phyloP scores from a whole-genome alignment of 2,113 vertebrate species.

The Fukomys damarensis region DNA sequence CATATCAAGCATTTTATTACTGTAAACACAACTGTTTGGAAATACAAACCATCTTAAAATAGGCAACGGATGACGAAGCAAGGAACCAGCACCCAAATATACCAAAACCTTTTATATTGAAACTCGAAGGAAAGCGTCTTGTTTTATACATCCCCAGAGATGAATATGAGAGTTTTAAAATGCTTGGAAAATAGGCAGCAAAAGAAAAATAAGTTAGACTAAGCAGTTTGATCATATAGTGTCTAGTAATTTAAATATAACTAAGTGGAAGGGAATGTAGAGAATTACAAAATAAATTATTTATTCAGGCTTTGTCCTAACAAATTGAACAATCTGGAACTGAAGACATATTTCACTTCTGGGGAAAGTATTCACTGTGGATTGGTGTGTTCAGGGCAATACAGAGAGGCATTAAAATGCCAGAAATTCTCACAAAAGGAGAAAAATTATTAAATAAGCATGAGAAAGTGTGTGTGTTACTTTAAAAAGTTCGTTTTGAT shows the following conservation, averaged over 20 bases:
- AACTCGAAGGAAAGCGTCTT: conserved; percentile 2
- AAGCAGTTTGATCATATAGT: conserved; percentile 1
- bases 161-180: conserved; percentile 28
- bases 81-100: conserved; percentile 8
- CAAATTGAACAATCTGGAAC: neutral
- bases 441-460: neutral
- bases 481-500: conserved; percentile 26
- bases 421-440: neutral
- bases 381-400: neutral
- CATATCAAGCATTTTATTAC: conserved; percentile 63
- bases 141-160: conserved; percentile 27
- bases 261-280: neutral
- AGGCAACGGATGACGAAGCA: conserved; percentile 19
- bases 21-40: conserved; percentile 57
- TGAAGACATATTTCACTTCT: neutral
- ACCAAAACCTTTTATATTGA: conserved; percentile 1
- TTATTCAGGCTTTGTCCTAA: neutral
- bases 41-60: conserved; percentile 59
- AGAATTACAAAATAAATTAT: conserved; percentile 8
- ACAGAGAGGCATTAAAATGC: neutral
- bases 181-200: neutral
- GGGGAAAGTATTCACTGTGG: neutral
- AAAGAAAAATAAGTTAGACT: conserved; percentile 57
- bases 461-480: neutral
- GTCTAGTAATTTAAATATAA: conserved; percentile 20